phyloP scores from a whole-genome alignment of 2,797 vertebrate species.

The Rallus crepitans region DNA sequence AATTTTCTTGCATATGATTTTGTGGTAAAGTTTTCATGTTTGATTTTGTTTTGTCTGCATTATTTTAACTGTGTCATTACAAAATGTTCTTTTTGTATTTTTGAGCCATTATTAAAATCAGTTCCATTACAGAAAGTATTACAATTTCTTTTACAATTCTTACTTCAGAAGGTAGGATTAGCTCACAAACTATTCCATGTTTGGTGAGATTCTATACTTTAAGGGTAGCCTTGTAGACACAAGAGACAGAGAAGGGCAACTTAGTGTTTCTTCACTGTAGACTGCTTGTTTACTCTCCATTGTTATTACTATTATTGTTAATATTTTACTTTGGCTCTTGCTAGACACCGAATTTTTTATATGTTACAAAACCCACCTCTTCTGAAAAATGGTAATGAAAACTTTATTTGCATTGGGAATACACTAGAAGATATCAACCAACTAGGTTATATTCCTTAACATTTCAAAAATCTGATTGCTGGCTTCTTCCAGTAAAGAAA shows the following conservation, averaged over 20 bases:
- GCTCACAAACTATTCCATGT: background rate
- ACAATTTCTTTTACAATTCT: background rate
- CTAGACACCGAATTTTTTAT: background rate
- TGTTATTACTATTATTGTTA: background rate
- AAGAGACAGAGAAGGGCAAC: background rate
- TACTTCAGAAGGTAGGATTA: background rate
- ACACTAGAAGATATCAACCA: background rate
- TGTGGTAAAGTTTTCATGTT: background rate
- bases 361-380: background rate
- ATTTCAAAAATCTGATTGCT: background rate
- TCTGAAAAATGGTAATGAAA: background rate
- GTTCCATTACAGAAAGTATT: background rate
- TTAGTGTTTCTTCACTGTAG: background rate
- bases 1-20: background rate
- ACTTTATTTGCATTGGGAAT: background rate
- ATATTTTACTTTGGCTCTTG: background rate
- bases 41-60: background rate
- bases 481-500: background rate
- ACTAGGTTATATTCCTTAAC: background rate
- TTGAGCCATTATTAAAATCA: background rate
- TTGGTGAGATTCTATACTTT: background rate
- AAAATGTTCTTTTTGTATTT: background rate
- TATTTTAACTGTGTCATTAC: background rate
- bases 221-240: background rate
- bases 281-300: background rate